Conservation (phyloP, 2,888 invertebrate genomes). For the Drosophila borborema region DNA sequence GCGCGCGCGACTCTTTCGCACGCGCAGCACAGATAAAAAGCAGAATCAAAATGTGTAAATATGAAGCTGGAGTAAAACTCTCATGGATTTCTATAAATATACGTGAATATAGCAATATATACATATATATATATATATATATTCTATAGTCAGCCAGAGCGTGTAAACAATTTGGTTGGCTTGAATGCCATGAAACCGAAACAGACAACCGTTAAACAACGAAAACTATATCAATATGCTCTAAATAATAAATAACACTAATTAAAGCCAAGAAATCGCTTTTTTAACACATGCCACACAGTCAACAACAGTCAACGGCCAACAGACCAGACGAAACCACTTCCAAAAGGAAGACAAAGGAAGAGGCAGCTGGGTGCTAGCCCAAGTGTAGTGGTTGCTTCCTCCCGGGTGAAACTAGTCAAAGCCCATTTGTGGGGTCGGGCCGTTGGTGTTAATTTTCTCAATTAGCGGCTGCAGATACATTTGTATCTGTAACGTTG, state of each 20-base stretch:
- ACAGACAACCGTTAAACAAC: slow-evolving; percentile 77
- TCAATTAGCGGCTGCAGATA: slow-evolving; percentile 73
- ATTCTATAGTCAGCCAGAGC: slow-evolving; percentile 29
- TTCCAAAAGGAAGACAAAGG: slow-evolving; percentile 50
- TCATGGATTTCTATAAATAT: slow-evolving; percentile 70
- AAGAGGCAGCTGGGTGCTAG: slow-evolving; percentile 17
- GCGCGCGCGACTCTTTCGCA: slow-evolving; percentile 55
- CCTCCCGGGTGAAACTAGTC: slow-evolving; percentile 70
- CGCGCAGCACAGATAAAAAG: slow-evolving; percentile 23
- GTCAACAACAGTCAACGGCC: slow-evolving; percentile 6
- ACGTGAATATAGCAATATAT: neutral
- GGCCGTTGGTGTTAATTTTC: slow-evolving; percentile 72
- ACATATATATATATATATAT: slow-evolving; percentile 10
- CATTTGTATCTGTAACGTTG: slow-evolving; percentile 65
- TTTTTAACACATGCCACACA: slow-evolving; percentile 71
- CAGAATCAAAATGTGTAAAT: slow-evolving; percentile 39
- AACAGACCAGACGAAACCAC: slow-evolving; percentile 35
- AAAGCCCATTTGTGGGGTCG: slow-evolving; percentile 56
- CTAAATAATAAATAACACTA: slow-evolving; percentile 84
- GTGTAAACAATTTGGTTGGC: slow-evolving; percentile 39
- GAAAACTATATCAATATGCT: slow-evolving; percentile 81
- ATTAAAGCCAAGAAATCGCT: slow-evolving; percentile 80
- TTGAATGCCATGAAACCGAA: slow-evolving; percentile 51
- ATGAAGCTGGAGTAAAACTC: slow-evolving; percentile 31
- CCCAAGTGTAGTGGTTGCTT: slow-evolving; percentile 44